Conservation (phyloP, 2,113 vertebrate genomes). For the Copsychus sechellarum region DNA sequence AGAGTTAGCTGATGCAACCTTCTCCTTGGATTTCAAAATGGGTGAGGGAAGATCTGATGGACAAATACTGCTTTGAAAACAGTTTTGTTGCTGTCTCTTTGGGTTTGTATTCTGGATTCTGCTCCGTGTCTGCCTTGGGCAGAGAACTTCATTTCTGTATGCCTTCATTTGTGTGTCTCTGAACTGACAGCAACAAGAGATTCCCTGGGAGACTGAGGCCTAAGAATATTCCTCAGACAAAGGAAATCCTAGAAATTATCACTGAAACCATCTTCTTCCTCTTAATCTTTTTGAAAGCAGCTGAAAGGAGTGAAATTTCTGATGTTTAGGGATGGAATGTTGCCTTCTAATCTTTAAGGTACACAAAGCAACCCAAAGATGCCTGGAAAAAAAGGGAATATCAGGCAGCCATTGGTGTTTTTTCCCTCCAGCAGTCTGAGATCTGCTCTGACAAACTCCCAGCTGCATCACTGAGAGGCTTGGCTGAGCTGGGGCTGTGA, state of each 20-base stretch:
- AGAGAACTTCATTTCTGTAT: slow-evolving; percentile 9
- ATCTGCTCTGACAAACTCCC: background rate
- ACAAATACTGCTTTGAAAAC: background rate
- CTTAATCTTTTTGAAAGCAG: background rate
- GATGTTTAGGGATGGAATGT: background rate
- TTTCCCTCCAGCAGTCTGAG: background rate
- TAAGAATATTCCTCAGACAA: background rate
- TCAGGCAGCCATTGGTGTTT: background rate
- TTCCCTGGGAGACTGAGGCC: background rate
- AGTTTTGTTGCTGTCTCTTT: slow-evolving; percentile 26
- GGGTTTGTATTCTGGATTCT: slow-evolving; percentile 28
- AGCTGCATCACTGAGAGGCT: background rate
- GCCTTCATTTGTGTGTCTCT: background rate
- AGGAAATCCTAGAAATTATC: background rate
- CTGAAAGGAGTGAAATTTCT: background rate
- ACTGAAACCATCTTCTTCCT: background rate
- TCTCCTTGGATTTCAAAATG: background rate
- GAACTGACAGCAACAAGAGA: slow-evolving; percentile 36
- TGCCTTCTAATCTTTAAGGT: background rate
- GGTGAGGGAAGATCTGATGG: background rate
- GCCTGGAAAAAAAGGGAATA: background rate
- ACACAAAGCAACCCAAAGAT: background rate
- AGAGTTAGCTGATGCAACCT: background rate
- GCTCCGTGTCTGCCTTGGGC: slow-evolving; percentile 44
- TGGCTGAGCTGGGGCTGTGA: background rate